Evolutionary conservation across 2,888 invertebrate genomes (phyloP), one percentile per base, ranked within the genome.

Genomic region (Druceiella hillmani): DNA sequence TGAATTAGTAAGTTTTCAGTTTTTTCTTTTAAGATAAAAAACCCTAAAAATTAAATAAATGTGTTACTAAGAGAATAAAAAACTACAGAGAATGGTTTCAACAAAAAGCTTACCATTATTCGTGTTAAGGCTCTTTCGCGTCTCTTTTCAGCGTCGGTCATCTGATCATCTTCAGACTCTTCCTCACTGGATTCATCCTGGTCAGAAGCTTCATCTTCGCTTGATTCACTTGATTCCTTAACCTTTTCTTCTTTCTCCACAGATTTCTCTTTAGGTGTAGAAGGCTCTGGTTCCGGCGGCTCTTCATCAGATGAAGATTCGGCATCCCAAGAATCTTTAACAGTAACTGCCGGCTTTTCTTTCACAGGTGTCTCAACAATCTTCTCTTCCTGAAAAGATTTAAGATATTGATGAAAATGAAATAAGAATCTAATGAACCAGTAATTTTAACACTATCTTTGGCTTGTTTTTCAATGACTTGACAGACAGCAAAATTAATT

Each of bases 291-390:
- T 37, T 69, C 69, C n/a, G 9, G 27, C 27, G 6, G 33, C 10
- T 77, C 78, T 38, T 76, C 76, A 16, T 72, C 75, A 13, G 70
- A 77, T 2, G 69, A 69, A 29, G 83, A 83, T 43, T 83, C 83
- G 1, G 83, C 86, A 63, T 90, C 90, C 89, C 90, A 90, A 0
- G 87, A 78, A 52, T 90, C 87, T 58, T 90, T 89, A 1, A 90
- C 79, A 3, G 58, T 56, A 43, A 79, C 78, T 49, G 72, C 76
- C 6, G 73, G 70, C 4, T 60, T 55, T 43, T 62, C n/a, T n/a
- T n/a, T n/a, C n/a, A 57, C 59, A 40, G 52, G 54, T 35, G 50
- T 46, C 16, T 56, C 55, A 3, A 46, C 41, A 6, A 20, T 7
- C n/a, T 20, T 10, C 11, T 7, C 27, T 4, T 27, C 10, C 10